Evolutionary conservation across 2,888 invertebrate genomes (phyloP), one percentile per base, ranked within the genome.

Genomic region (Papilio demoleus): DNA sequence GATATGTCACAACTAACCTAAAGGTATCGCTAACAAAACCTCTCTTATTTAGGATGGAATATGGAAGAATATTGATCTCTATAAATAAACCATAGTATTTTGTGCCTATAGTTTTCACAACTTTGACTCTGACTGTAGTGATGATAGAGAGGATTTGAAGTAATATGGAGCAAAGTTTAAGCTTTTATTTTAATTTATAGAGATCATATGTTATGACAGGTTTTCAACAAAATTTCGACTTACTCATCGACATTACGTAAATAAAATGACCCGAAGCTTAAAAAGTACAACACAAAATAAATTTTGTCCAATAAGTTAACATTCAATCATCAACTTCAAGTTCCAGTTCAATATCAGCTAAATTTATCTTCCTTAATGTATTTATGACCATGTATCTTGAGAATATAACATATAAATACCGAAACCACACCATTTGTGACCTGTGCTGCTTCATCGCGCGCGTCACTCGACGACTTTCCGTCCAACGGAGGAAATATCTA

Each of bases 401-500:
- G 88, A 98, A 97, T 50, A 94, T 82, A 77, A 99, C 95, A 82
- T 98, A 99, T 4, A 99, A 92, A 82, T 95, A 94, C 67, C 99
- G 94, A 88, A 97, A 99, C 99, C 99, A 99, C 45, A 97, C 95
- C 91, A 97, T 95, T 87, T 99, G 99, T n/a, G 98, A 97, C 75
- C 93, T 90, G 85, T 99, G 98, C 67, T 94, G 94, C 73, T 93
- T 93, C 98, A 99, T 98, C 4, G 98, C 98, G 73, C 93, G 89
- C 83, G 96, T 93, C 31, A 96, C 88, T 27, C 92, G 85, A 4
- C 90, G 81, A 65, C 94, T 93, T 74, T 95, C 94, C 5, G 93
- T 90, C 93, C 94, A 94, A 67, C 93, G 93, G 40, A 95, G 91
- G 83, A 96, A 94, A 83, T 94, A 96, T 90, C 95, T 96, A 81